These are phyloP conservation scores for Phalangium opilio DNA, from an alignment of 2,888 invertebrate genomes.

Conservation along the genomic window DNA sequence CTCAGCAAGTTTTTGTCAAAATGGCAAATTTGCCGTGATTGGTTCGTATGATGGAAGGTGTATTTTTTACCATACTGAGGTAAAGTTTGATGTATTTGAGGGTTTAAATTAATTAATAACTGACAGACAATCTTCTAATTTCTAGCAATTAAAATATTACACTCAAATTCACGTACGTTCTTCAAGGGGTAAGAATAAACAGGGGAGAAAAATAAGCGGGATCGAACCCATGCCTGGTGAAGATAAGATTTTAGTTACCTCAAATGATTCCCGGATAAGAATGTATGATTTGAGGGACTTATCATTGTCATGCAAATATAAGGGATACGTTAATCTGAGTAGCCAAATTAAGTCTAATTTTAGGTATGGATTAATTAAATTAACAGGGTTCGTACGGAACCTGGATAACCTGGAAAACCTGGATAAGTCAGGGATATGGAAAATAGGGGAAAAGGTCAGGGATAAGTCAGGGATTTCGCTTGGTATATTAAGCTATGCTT, in stretches of 20 bases:
- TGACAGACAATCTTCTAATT: no score
- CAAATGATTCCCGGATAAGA: slow-evolving; percentile 91
- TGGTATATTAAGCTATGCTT: no score
- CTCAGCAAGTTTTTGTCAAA: slow-evolving; percentile 91
- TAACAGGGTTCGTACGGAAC: no score
- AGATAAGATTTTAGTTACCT: slow-evolving; percentile 89
- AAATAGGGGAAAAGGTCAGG: slow-evolving; percentile 1
- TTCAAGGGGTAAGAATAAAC: slow-evolving; percentile 85
- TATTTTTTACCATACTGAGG: slow-evolving; percentile 92
- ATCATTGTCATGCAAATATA: slow-evolving; percentile 87
- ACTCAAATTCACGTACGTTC: slow-evolving; percentile 94
- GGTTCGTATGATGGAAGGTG: slow-evolving; percentile 97
- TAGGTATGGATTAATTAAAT: slow-evolving; percentile 29
- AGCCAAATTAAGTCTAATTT: slow-evolving; percentile 96
- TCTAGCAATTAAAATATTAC: slow-evolving; percentile 80
- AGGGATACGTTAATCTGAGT: slow-evolving; percentile 80
- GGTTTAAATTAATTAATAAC: background rate
- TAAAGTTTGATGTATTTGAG: slow-evolving; percentile 20
- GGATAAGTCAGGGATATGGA: no score
- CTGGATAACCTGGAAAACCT: no score
- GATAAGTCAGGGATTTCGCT: no score
- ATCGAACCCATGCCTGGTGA: slow-evolving; percentile 93
- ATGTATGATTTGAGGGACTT: slow-evolving; percentile 89
- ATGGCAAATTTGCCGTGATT: slow-evolving; percentile 94
- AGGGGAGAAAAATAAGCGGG: slow-evolving; percentile 88